Percentiles rank a stretch among this genome's conserved stretches.
Evolutionary conservation across 2,888 invertebrate species (phyloP).

Genomic region (Hydraecia micacea): DNA sequence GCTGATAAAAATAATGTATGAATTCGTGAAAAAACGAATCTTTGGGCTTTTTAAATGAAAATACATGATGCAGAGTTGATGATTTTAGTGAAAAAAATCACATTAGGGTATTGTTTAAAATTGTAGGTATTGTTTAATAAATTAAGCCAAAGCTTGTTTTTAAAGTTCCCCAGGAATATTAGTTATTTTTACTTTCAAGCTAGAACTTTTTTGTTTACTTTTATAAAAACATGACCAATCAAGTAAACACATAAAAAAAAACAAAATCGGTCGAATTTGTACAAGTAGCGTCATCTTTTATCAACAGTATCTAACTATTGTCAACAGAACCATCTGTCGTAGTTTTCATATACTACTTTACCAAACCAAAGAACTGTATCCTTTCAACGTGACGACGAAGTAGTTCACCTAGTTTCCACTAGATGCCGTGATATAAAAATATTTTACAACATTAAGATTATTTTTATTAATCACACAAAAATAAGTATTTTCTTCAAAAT

Average conservation of each 20-base stretch:
- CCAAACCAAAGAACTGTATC: no score
- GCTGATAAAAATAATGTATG: background rate
- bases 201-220: background rate
- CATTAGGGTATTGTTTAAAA: no score
- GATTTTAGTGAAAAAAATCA: background rate
- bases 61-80: background rate
- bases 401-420: background rate
- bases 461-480: no score
- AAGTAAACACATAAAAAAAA: no score
- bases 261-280: no score
- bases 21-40: background rate
- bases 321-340: conserved; percentile 4
- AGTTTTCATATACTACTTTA: background rate
- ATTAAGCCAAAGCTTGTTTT: background rate
- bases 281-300: conserved; percentile 25
- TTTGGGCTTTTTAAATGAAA: background rate
- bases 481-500: background rate
- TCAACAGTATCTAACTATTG: background rate
- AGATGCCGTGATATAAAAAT: conserved; percentile 13
- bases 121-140: no score
- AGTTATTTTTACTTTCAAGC: background rate
- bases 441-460: background rate
- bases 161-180: background rate
- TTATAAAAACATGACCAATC: no score
- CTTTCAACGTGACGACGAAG: background rate